Evolutionary conservation across 2,888 invertebrate species (phyloP), one percentile per base, ranked within the genome.

Genomic region (Hypercompe scribonia): DNA sequence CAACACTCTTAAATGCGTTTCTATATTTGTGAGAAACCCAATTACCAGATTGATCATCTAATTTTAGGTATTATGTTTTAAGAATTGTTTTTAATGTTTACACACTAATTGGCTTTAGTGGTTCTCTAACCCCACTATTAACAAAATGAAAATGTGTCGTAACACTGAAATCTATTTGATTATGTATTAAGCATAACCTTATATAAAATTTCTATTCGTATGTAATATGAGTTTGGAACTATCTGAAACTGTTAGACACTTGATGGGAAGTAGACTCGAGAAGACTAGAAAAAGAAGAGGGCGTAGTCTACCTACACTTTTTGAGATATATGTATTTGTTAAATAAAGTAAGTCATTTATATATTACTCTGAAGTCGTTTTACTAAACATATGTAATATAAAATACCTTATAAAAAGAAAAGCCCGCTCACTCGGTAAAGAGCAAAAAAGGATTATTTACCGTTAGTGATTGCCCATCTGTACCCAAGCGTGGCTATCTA

Each of bases 311-410:
- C 64, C 65, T 34, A 50, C n/a, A 46, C 66, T 39, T 58, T 69
- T 31, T 66, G 33, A 34, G 39, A 70, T 73, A 65, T 70, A 65
- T 81, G 70, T 82, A 75, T 77, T 77, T 76, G 46, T 68, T 65
- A 73, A 82, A 72, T 77, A 81, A 82, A 77, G 28, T 68, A 31
- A 82, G 72, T 68, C 34, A 72, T 65, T 68, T 70, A 70, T 74
- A 70, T 73, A 70, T 63, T 70, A 61, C 50, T 70, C 70, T 46
- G 5, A 11, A 18, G 0, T 54, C 8, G 39, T 78, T 76, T 79
- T 71, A 58, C 72, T 81, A 72, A 61, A 63, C 3, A 2, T 21
- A 3, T 68, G 24, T 4, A 1, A 15, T 42, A 31, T 18, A 28
- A 28, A n/a, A n/a, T 8, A 15, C 3, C 15, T 7, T 31, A 31